Percentiles rank a stretch among this genome's conserved stretches.
These are phyloP conservation scores for Silurus glanis DNA, from an alignment of 2,113 vertebrate genomes.

Conservation along the genomic window DNA sequence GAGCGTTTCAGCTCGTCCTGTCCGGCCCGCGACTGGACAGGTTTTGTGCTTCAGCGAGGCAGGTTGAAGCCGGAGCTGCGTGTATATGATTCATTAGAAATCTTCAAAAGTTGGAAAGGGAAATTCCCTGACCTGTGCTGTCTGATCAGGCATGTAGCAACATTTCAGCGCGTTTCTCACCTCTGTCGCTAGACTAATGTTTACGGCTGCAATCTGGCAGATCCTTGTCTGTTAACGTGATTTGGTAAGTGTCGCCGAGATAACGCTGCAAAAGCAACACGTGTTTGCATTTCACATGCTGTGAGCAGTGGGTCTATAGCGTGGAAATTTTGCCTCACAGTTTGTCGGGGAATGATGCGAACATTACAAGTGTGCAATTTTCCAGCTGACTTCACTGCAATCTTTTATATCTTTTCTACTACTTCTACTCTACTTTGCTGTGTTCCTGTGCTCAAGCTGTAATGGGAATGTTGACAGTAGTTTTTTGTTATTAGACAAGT, in stretches of 20 bases:
- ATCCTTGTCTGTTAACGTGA: neutral
- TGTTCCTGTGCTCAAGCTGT: neutral
- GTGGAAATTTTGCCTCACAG: too few relatives aligned
- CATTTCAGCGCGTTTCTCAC: neutral
- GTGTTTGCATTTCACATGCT: neutral
- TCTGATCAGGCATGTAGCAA: neutral
- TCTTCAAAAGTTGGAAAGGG: neutral
- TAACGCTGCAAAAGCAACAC: too few relatives aligned
- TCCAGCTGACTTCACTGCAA: neutral
- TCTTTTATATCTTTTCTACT: neutral
- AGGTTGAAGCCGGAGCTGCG: neutral
- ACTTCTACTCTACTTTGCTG: neutral
- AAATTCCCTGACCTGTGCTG: neutral
- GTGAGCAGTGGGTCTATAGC: neutral
- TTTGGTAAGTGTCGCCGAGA: neutral
- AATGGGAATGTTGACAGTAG: neutral
- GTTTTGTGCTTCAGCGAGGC: neutral
- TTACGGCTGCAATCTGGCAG: neutral
- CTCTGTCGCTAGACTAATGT: neutral
- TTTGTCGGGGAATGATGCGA: neutral
- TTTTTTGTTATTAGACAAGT: neutral
- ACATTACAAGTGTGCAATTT: neutral
- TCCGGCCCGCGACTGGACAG: neutral
- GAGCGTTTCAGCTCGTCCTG: neutral
- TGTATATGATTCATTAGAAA: neutral